Evolutionary conservation across 2,797 vertebrate genomes (phyloP), one percentile per base, ranked within the genome.

Genomic region (Syncerus caffer): DNA sequence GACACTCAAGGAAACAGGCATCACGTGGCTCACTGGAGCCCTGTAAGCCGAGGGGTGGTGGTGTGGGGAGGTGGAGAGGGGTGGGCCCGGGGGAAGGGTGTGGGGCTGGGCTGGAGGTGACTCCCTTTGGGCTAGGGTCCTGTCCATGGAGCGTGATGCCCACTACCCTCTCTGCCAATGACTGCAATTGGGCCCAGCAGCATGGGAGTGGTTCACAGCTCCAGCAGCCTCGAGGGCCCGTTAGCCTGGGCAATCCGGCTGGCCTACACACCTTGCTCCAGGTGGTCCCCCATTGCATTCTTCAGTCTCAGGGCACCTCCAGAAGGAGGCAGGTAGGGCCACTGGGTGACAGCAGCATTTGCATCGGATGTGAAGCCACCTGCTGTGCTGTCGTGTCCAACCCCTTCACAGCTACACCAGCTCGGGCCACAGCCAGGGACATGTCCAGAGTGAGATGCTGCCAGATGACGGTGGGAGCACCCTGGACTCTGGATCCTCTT

Each of bases 71-170:
- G 6, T 42, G 4, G n/a, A 71, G 29, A 27, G 7, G n/a, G 31
- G 10, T 25, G 55, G 9, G 55, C 23, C 55, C 3, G 2, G 15
- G 53, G 60, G 3, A 64, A 4, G 3, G 3, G 3, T 15, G 3
- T 16, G 3, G 7, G 11, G 31, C 60, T 17, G 60, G 62, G 62
- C 16, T 1, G 0, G 7, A n/a, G 15, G 31, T 4, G 2, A n/a
- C 16, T 64, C 16, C 31, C 31, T n/a, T 16, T 17, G 15, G 15
- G 31, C 7, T 64, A 1, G 62, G 31, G 15, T 31, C 62, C 62
- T 64, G 31, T 34, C 12, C 0, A 0, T 67, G 62, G 8, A 19
- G 1, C 0, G 1, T 11, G 31, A 67, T 0, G 1, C 16, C 62
- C 62, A 34, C 16, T 19, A 34, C 16, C n/a, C n/a, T 34, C n/a